Evolutionary conservation across 2,888 invertebrate genomes (phyloP), one percentile per base, ranked within the genome.

Genomic region (Leptura quadrifasciata): DNA sequence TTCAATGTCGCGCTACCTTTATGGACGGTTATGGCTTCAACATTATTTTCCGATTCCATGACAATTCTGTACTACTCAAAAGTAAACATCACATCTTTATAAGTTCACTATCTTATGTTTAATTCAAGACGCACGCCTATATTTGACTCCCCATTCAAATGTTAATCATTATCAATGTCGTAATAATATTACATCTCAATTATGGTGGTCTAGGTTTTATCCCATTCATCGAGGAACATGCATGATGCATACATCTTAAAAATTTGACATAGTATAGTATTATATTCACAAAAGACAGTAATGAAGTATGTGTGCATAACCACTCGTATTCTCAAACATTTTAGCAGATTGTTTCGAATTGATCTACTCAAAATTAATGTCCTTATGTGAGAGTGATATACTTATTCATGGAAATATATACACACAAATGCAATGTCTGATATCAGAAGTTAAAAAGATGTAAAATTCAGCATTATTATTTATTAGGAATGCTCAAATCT

Each of bases 1-100:
- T 63, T 63, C 63, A 63, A 63, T 63, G n/a, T 39, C 3, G 47
- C 15, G 47, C 47, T 47, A n/a, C n/a, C 5, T n/a, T 47, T 47
- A n/a, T 6, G 0, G 47, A 1, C 12, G 12, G 12, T 39, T 39
- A 1, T 39, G 2, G 39, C 6, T 1, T 10, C 39, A 1, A 15
- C 10, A 39, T 12, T 2, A 39, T 39, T 39, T n/a, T 39, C 10
- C 12, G 15, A 12, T 39, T 39, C 27, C 12, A 39, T 39, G 15
- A 12, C 15, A n/a, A n/a, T 47, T n/a, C 15, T 17, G 47, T 6
- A n/a, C 0, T 24, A 15, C 47, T 47, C n/a, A 47, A 47, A 47
- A 47, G 47, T 47, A 47, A 15, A 47, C 47, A 15, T 47, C 47
- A n/a, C 15, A 47, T 47, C 47, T 47, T 47, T 47, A n/a, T 5